phyloP scores from a whole-genome alignment of 2,113 vertebrate species.

The Cheirogaleus medius region DNA sequence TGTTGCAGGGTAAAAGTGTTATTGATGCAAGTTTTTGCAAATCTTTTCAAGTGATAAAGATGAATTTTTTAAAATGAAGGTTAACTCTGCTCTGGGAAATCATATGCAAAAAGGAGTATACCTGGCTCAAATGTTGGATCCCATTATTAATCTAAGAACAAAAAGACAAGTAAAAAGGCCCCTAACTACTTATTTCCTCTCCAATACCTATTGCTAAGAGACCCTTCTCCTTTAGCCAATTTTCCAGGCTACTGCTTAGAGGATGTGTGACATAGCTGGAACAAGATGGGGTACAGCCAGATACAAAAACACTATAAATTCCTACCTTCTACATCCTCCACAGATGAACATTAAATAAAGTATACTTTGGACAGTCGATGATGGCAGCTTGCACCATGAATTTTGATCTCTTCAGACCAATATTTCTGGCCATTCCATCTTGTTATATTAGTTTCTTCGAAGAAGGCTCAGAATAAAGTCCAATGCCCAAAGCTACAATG shows the following conservation, averaged over 20 bases:
- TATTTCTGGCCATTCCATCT: not conserved
- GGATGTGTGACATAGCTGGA: not conserved
- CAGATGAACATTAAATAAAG: not conserved
- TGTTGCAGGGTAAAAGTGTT: not conserved
- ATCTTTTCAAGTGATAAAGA: not conserved
- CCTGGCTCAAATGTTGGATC: not conserved
- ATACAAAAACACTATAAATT: not conserved
- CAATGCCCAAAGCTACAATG: not conserved
- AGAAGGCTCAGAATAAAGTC: not conserved
- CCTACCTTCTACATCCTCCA: not conserved
- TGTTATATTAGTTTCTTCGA: not conserved
- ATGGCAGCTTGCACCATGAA: not conserved
- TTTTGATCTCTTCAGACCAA: not conserved
- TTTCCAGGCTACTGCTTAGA: not conserved
- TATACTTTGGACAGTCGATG: not conserved
- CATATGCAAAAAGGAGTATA: not conserved
- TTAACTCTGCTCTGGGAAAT: conserved; percentile 16
- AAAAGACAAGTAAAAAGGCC: not conserved
- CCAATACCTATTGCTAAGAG: not conserved
- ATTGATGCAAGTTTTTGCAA: not conserved
- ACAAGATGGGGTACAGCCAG: not conserved
- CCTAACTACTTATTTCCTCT: not conserved
- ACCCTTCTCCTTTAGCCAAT: not conserved
- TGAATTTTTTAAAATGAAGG: not conserved
- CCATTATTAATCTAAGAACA: conserved; percentile 18